Evolutionary conservation across 2,888 invertebrate genomes (phyloP), one percentile per base, ranked within the genome.

Genomic region (Linnaemya tessellans): DNA sequence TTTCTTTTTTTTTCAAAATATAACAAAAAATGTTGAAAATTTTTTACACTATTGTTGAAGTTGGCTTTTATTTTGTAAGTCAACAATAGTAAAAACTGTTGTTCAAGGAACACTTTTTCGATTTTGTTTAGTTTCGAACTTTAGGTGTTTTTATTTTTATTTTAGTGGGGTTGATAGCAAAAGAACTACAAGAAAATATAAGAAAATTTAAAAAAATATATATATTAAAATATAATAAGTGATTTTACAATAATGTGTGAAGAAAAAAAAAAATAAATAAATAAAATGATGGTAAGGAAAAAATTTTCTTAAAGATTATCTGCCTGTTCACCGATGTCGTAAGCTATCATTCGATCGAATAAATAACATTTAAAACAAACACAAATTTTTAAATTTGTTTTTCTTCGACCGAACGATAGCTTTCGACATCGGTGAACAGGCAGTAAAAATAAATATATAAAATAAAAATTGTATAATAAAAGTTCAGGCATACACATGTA

Each of bases 171-270:
- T 65, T 64, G 75, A 65, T 49, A 30, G 64, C 46, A 46, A 70
- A 49, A 62, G 13, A 58, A 79, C 78, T 79, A 84, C 11, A 78
- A 82, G 71, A 68, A 64, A 46, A 60, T 30, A 41, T 20, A 65
- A 68, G 8, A 62, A 58, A 80, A 67, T 35, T 15, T 9, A 68
- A 56, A 68, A 64, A 58, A 20, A 46, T 41, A 43, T 62, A 49
- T 51, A 49, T 15, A 54, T 30, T 49, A 49, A 60, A 54, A 67
- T 43, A 43, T 25, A 46, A 56, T 22, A 18, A 35, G 41, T 11
- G 13, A 25, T 5, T 41, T 75, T 41, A 54, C n/a, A 54, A 11
- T 22, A 41, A 41, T 38, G 38, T 38, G 20, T 54, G 38, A 10
- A 4, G 30, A 8, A n/a, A 38, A 62, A 4, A 62, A 20, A 15